Evolutionary conservation across 2,888 invertebrate species (phyloP).

Genomic region (Meiosimyza decipiens): DNA sequence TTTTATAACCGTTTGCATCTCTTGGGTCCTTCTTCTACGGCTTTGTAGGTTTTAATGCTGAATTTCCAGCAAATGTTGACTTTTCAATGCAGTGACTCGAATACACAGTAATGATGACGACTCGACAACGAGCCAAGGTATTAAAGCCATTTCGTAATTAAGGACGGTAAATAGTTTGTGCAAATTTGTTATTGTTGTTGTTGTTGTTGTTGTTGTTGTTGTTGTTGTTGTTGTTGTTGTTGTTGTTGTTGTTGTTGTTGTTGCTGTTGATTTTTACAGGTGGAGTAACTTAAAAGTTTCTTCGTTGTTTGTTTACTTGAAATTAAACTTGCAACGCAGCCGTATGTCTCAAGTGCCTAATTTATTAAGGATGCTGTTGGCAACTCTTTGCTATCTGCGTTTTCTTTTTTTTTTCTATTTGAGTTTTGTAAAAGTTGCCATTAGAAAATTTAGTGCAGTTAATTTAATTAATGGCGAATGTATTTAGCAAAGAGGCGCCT

Average conservation of each 20-base stretch:
- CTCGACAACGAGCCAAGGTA: neutral
- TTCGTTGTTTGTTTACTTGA: neutral
- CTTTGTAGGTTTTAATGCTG: neutral
- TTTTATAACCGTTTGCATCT: neutral
- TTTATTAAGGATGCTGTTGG: conserved; percentile 16
- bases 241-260: neutral
- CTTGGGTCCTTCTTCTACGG: neutral
- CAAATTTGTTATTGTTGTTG: neutral
- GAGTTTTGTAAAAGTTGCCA: neutral
- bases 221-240: neutral
- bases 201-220: neutral
- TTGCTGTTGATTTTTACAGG: neutral
- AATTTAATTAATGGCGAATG: neutral
- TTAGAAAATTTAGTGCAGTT: neutral
- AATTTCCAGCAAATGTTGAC: conserved; percentile 17
- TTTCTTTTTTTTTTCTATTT: too few species aligned
- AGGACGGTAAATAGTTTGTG: conserved; percentile 26
- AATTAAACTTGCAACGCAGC: conserved; percentile 25
- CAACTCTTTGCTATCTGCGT: too few species aligned
- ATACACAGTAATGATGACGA: neutral
- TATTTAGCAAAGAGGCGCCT: too few species aligned
- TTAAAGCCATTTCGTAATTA: conserved; percentile 20
- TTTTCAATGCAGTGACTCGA: neutral
- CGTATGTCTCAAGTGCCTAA: conserved; percentile 24
- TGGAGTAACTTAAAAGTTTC: neutral